Evolutionary conservation across 2,113 vertebrate genomes (phyloP), one percentile per base, ranked within the genome.

Genomic region (Chamaea fasciata): DNA sequence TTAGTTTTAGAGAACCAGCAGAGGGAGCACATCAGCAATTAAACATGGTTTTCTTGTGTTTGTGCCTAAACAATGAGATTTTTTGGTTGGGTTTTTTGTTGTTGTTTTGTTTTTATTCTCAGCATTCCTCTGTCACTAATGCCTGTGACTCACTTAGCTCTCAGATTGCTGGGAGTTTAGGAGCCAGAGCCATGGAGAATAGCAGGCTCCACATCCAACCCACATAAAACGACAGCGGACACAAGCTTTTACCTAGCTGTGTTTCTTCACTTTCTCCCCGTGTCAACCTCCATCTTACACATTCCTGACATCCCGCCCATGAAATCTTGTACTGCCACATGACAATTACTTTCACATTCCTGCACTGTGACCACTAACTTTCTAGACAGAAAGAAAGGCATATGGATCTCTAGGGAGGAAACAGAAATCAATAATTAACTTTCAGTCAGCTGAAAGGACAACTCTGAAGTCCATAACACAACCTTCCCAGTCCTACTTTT

Each of bases 11-110:
- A 64, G 64, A 89, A 83, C 95, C 96, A 94, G 96, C 96, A 97
- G 96, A 96, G 96, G 96, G 96, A 97, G 96, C 95, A 96, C 95
- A 94, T 90, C 47, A 94, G 95, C 95, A 96, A 93, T 96, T 90
- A 92, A 96, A 90, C 64, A 87, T 81, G 87, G 80, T 39, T 97
- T 92, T 88, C 88, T 94, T 77, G 52, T 88, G 59, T 55, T 82
- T 82, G 47, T 89, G 80, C 90, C 93, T 92, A 92, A 96, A 96
- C 93, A 95, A 96, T 93, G 68, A 59, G n/a, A 83, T 73, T 85
- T 95, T 85, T 86, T 80, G 69, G 81, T 79, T 94, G 55, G 10
- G 31, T 78, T 83, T 60, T 65, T 71, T 94, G 69, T 75, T 95
- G 76, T 80, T 95, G 76, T 89, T 91, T 79, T 94, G 82, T 57